Evolutionary conservation across 1,140 invertebrate genomes (phyloP), one percentile per base, ranked within the genome.

Genomic region (Daktulosphaira vitifoliae): DNA sequence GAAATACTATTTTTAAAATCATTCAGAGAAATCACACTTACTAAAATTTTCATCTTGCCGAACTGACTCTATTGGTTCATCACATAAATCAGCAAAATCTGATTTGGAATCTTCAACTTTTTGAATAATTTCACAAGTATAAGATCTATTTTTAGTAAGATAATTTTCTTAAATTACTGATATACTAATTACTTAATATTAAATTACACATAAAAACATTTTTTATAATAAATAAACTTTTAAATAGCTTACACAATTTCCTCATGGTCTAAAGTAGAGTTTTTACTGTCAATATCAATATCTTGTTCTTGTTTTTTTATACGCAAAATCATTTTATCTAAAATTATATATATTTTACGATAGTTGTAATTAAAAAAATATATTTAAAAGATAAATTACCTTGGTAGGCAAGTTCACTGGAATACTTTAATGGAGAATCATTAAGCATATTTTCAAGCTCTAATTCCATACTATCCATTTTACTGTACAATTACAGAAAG

Each of bases 21-120:
- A n/a, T n/a, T n/a, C n/a, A n/a, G n/a, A n/a, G n/a, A n/a, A n/a
- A n/a, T n/a, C n/a, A n/a, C n/a, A 59, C 42, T 48, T 48, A 62
- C 56, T 62, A 13, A 48, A 62, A n/a, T 62, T 62, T 62, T 62
- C 56, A 48, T 62, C 56, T 62, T 62, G 56, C 7, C 56, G 42
- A 33, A 62, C 13, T 15, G 42, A 22, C 15, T 62, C 56, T 18
- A 59, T 59, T 7, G 54, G 39, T 59, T 62, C 56, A 22, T 62
- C 42, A 48, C 23, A 59, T 13, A 56, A 1, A 8, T 62, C 56
- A n/a, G 7, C 18, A 18, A 48, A 29, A 4, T 62, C 42, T 29
- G 56, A 62, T 48, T 48, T 29, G 46, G 39, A 20, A 29, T 48
- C 42, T 16, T 39, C 37, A 39, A 33, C 42, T 62, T 62, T 62